Evolutionary conservation across 2,113 vertebrate species (phyloP).

Genomic region (Cinclus mexicanus): DNA sequence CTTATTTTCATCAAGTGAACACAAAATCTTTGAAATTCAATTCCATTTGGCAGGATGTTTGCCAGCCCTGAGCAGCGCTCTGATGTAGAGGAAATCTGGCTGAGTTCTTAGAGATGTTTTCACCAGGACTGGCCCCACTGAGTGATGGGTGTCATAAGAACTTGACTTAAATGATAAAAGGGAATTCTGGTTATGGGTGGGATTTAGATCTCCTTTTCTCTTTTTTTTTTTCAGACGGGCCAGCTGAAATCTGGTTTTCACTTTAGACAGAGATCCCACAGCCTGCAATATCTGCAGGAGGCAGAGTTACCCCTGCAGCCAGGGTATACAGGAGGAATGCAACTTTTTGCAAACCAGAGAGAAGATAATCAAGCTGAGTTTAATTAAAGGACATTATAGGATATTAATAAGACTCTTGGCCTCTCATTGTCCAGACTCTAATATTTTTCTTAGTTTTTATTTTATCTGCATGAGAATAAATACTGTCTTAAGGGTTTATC

Average conservation of each 20-base stretch:
- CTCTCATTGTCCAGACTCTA: background rate
- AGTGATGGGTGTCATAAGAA: background rate
- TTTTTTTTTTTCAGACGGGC: background rate
- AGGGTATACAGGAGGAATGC: background rate
- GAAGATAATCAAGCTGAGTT: background rate
- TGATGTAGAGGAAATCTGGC: background rate
- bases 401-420: background rate
- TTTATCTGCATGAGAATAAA: background rate
- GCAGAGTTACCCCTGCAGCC: background rate
- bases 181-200: background rate
- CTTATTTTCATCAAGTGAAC: slow-evolving; percentile 25
- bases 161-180: background rate
- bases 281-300: background rate
- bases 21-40: slow-evolving; percentile 24
- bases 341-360: background rate
- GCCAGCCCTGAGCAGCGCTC: background rate
- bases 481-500: background rate
- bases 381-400: background rate
- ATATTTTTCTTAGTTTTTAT: background rate
- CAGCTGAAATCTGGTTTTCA: background rate
- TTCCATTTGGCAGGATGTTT: background rate
- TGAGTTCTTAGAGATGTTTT: background rate
- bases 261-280: background rate
- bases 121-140: background rate
- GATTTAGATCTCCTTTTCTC: background rate